These are phyloP conservation scores for Drosophila nasuta DNA, from an alignment of 1,140 invertebrate genomes.

Conservation along the genomic window DNA sequence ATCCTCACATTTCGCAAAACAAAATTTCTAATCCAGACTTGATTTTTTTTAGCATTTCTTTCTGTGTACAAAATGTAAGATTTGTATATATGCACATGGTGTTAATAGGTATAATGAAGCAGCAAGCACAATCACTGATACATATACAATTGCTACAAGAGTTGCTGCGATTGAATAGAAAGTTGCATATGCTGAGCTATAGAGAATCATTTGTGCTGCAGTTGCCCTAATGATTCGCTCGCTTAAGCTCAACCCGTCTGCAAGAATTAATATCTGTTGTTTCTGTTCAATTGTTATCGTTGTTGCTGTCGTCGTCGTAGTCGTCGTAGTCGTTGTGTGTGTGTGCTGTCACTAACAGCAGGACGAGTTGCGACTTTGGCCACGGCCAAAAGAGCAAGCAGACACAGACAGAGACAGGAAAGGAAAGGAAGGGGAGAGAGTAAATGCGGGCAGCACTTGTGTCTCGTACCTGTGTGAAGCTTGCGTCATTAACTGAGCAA, in stretches of 20 bases:
- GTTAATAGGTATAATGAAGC: too few relatives aligned
- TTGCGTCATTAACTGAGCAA: constrained; percentile 64
- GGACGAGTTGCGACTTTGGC: constrained; percentile 46
- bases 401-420: constrained; percentile 18
- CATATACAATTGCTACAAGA: too few relatives aligned
- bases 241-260: constrained; percentile 31
- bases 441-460: constrained; percentile 50
- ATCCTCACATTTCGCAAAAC: too few relatives aligned
- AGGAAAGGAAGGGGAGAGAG: not conserved
- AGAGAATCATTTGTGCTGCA: constrained; percentile 23
- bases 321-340: too few relatives aligned
- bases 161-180: not conserved
- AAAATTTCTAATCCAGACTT: too few relatives aligned
- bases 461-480: constrained; percentile 67
- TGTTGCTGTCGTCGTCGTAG: constrained; percentile 12
- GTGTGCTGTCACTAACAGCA: constrained; percentile 61
- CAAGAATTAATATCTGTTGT: constrained; percentile 46
- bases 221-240: constrained; percentile 52
- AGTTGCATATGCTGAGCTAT: not conserved
- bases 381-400: constrained; percentile 50
- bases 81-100: too few relatives aligned
- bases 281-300: constrained; percentile 37
- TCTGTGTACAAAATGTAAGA: too few relatives aligned
- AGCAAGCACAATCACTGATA: too few relatives aligned
- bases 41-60: too few relatives aligned